Evolutionary conservation across 2,888 invertebrate species (phyloP).

Genomic region (Pachymerium ferrugineum): DNA sequence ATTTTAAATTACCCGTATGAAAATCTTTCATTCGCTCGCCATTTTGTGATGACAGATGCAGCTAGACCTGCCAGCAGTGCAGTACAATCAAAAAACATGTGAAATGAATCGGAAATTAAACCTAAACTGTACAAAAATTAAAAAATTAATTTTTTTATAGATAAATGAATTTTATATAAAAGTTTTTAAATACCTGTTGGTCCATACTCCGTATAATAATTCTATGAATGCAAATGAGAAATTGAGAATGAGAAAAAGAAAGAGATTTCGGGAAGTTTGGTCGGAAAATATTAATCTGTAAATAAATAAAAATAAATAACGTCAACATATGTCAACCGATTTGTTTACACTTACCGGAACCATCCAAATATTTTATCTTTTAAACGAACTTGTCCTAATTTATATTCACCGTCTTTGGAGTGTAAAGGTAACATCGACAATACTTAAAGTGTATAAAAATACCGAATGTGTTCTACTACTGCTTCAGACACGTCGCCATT

Average conservation of each 20-base stretch:
- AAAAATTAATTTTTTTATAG: too few species aligned
- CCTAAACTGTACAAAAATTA: slow-evolving; percentile 58
- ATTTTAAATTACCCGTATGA: slow-evolving; percentile 48
- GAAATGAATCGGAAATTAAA: slow-evolving; percentile 96
- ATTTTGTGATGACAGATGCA: slow-evolving; percentile 93
- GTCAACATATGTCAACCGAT: neutral
- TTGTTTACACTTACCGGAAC: slow-evolving; percentile 30
- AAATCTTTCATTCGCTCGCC: slow-evolving; percentile 79
- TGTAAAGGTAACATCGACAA: slow-evolving; percentile 34
- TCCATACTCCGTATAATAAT: slow-evolving; percentile 71
- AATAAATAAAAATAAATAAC: neutral
- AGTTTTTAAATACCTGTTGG: slow-evolving; percentile 46
- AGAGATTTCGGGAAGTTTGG: slow-evolving; percentile 85
- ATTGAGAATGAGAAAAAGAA: slow-evolving; percentile 85
- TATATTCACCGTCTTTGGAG: slow-evolving; percentile 33
- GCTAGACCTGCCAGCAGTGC: slow-evolving; percentile 87
- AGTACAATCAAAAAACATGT: slow-evolving; percentile 99
- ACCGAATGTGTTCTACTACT: neutral
- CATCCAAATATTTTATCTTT: slow-evolving; percentile 35
- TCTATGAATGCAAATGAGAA: slow-evolving; percentile 96
- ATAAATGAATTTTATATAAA: slow-evolving; percentile 18
- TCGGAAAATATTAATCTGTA: slow-evolving; percentile 81
- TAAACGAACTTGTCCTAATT: slow-evolving; percentile 32
- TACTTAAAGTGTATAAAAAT: neutral
- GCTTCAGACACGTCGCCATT: neutral